Evolutionary conservation across 2,888 invertebrate species (phyloP).

Genomic region (Oscheius myriophilus): DNA sequence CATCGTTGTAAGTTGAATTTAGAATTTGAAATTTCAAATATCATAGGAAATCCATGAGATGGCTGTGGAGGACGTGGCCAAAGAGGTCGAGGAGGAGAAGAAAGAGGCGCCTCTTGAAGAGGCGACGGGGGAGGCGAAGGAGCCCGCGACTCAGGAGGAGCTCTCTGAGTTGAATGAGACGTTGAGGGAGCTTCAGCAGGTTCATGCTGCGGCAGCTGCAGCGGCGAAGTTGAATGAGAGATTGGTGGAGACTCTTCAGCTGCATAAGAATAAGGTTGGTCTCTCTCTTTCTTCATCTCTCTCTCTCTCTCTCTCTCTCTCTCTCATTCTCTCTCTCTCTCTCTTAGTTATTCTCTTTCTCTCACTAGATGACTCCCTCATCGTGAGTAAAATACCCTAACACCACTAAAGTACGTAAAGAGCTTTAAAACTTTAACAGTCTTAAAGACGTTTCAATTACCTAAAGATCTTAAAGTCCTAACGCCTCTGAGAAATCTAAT

Average conservation of each 20-base stretch:
- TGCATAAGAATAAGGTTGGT: slow-evolving; percentile 52
- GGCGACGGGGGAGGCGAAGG: slow-evolving; percentile 14
- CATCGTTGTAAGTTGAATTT: slow-evolving; percentile 45
- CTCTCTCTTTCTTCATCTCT: not conserved
- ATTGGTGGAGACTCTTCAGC: slow-evolving; percentile 45
- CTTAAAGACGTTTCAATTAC: no score
- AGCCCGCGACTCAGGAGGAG: slow-evolving; percentile 26
- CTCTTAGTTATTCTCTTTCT: no score
- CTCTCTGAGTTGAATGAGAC: slow-evolving; percentile 42
- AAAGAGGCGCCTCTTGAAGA: slow-evolving; percentile 12
- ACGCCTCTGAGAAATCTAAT: no score
- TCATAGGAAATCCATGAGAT: slow-evolving; percentile 51
- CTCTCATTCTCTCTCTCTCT: no score
- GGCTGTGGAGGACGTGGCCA: slow-evolving; percentile 52
- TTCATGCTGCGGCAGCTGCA: slow-evolving; percentile 44
- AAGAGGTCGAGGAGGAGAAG: slow-evolving; percentile 37
- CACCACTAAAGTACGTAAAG: no score
- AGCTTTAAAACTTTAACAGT: no score
- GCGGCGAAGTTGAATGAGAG: slow-evolving; percentile 55
- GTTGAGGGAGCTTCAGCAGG: slow-evolving; percentile 44
- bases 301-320: no score
- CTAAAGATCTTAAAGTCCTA: no score
- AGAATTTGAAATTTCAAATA: not conserved
- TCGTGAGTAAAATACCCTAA: no score
- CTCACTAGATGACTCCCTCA: no score